Conservation (phyloP, 2,113 vertebrate genomes). For the Xiphorhynchus elegans region DNA sequence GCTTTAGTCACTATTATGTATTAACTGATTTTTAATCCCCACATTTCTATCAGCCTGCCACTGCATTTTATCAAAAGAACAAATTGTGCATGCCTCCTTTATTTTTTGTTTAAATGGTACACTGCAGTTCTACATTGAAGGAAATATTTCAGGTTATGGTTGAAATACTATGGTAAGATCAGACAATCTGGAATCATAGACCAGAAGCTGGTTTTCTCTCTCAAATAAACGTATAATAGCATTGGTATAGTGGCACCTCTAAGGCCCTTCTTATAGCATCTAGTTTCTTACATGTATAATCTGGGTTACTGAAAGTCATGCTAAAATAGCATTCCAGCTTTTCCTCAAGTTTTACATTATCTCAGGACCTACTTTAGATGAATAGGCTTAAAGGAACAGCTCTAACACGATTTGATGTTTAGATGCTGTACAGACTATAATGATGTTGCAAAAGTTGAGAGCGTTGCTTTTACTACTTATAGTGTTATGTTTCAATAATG, state of each 20-base stretch:
- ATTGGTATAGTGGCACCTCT: not conserved
- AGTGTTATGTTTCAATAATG: not conserved
- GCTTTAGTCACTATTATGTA: not conserved
- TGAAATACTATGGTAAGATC: not conserved
- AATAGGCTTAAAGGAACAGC: not conserved
- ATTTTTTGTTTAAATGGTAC: not conserved
- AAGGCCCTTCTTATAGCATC: not conserved
- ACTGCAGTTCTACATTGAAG: not conserved
- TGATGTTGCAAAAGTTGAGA: not conserved
- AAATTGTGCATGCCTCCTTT: not conserved
- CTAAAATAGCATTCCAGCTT: not conserved
- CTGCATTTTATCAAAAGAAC: not conserved
- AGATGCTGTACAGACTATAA: not conserved
- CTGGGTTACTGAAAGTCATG: not conserved
- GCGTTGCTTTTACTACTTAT: not conserved
- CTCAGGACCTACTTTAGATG: not conserved
- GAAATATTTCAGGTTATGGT: not conserved
- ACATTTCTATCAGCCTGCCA: not conserved
- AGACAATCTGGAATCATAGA: not conserved
- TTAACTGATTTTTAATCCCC: not conserved
- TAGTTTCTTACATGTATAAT: not conserved
- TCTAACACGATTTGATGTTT: not conserved
- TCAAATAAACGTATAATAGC: not conserved
- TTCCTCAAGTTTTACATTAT: not conserved
- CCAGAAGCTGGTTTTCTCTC: not conserved